Percentiles rank a stretch among this genome's conserved stretches.
phyloP scores from a whole-genome alignment of 2,888 invertebrate species.

The Agrochola lychnidis region DNA sequence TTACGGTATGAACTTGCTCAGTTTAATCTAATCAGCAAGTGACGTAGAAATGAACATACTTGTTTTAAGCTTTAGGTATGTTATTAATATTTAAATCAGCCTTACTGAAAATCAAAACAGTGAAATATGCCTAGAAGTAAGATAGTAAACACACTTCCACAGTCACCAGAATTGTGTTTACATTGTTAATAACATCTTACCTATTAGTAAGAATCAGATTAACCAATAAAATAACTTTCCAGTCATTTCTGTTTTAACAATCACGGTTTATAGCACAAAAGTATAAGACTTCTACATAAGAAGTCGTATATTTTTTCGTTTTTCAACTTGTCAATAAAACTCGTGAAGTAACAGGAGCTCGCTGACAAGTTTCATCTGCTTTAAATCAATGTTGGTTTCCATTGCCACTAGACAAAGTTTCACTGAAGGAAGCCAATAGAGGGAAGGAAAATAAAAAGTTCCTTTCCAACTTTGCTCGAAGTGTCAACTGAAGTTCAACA shows the following conservation, averaged over 20 bases:
- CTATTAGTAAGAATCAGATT: background rate
- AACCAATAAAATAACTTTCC: conserved; percentile 9
- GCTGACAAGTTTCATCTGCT: conserved; percentile 70
- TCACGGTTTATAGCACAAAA: background rate
- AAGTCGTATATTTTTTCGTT: conserved; percentile 39
- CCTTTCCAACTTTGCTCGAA: conserved; percentile 75
- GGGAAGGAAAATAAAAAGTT: conserved; percentile 80
- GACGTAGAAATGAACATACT: background rate
- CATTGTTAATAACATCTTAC: background rate
- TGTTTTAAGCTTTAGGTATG: background rate
- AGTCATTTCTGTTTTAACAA: background rate
- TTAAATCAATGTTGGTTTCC: conserved; percentile 80
- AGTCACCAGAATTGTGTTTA: background rate
- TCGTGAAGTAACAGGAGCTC: conserved; percentile 61
- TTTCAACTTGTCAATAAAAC: conserved; percentile 55
- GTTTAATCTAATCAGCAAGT: background rate
- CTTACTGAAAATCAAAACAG: background rate
- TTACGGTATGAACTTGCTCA: background rate
- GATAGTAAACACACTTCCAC: background rate
- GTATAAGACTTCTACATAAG: background rate
- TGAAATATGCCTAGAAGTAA: background rate
- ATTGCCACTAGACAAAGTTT: conserved; percentile 76
- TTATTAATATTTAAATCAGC: background rate
- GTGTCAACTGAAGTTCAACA: conserved; percentile 82
- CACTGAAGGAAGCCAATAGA: conserved; percentile 78